Base-by-base conservation (phyloP, 2,888 invertebrate genomes). In the Pyralis farinalis region DNA sequence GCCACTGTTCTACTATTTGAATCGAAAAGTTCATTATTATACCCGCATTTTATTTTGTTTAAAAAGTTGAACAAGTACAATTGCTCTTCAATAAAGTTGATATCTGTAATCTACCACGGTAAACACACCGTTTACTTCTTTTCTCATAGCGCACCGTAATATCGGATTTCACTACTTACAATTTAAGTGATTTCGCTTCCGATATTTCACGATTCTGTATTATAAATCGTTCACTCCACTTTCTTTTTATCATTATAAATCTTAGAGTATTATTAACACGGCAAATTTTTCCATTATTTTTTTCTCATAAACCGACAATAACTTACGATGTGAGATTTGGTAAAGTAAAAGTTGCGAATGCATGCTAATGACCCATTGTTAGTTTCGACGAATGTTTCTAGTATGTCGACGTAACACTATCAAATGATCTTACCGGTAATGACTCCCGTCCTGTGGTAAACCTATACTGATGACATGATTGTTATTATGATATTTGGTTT, bases 291-390 rank as follows among this genome's bases (percentile, higher is more conserved):
- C 56, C 63, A 64, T 63, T 57, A 45, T 55, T 42, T 44, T 47
- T 45, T 46, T 46, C 43, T 37, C 40, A 63, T 59, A 43, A 49
- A 51, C 57, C 57, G 47, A 67, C 66, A 68, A 70, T 71, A 62
- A 64, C 58, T 57, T 57, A 60, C 60, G 63, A 69, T 57, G 62
- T 70, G 63, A 71, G 61, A 62, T 72, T 64, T 63, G 59, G 53
- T 55, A 54, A 68, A 73, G 73, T 77, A 77, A 80, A 76, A 80
- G 79, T 76, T 59, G 55, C 63, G 62, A 77, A 70, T 71, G 67
- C 68, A 76, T 75, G 65, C 64, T 80, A 74, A 80, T 77, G 69
- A 50, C 47, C 62, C 58, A 71, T 79, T 79, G 76, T 81, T 73
- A 64, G 66, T 75, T 73, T 69, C 64, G 53, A 65, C 51, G 44